phyloP scores from a whole-genome alignment of 2,113 vertebrate genomes.

The Archocentrus centrarchus region DNA sequence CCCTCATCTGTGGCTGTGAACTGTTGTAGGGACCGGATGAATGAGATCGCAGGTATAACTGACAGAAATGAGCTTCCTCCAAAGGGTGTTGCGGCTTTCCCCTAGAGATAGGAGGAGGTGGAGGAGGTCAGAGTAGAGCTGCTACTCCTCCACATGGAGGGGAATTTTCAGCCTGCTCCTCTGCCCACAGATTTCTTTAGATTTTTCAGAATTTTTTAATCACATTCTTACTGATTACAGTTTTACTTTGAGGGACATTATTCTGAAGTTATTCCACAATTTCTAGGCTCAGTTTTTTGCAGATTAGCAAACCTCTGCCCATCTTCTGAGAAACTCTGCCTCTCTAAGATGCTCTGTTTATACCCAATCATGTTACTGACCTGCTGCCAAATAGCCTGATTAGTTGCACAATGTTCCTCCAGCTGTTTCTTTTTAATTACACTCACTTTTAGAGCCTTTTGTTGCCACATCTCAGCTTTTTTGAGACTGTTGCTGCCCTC shows the following conservation, averaged over 20 bases:
- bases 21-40: accelerated
- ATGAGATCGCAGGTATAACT: neutral
- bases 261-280: neutral
- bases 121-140: accelerated
- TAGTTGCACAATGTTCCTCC: too few relatives aligned
- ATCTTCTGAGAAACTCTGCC: neutral
- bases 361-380: too few relatives aligned
- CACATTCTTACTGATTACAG: neutral
- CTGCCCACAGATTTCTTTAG: neutral
- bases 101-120: neutral
- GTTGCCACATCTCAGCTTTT: too few relatives aligned
- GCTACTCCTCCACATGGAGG: neutral
- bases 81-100: accelerated
- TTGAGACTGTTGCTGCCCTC: too few relatives aligned
- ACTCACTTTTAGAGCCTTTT: too few relatives aligned
- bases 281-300: accelerated
- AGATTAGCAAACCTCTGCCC: neutral
- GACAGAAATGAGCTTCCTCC: neutral
- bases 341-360: neutral
- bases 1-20: neutral
- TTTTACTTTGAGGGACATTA: neutral
- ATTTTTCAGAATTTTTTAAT: accelerated
- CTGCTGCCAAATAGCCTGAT: too few relatives aligned
- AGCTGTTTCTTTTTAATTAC: too few relatives aligned
- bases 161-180: neutral